These are phyloP conservation scores for Adrianichthys oophorus DNA, from an alignment of 2,797 vertebrate species.

Conservation along the genomic window DNA sequence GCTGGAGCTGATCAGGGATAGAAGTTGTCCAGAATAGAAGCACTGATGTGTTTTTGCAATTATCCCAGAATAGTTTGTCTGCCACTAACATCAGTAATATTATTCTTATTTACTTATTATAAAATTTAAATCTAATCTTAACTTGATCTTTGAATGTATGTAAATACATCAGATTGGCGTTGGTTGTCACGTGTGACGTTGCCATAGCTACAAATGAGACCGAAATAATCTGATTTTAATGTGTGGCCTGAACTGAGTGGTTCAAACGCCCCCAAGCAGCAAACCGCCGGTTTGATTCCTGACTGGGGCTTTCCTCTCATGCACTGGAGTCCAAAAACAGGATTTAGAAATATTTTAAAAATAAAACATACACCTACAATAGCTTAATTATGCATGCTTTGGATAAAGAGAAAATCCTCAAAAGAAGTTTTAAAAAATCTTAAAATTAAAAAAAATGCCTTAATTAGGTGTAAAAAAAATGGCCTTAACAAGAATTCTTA, in stretches of 20 bases:
- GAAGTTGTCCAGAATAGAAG: slow-evolving; percentile 47
- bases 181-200: neutral
- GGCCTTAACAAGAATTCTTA: no score
- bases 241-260: neutral
- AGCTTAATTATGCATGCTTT: no score
- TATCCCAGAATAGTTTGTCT: neutral
- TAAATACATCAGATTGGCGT: neutral
- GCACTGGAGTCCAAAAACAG: neutral
- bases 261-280: slow-evolving; percentile 3
- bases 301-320: neutral
- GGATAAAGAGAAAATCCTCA: no score
- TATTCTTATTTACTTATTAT: slow-evolving; percentile 7
- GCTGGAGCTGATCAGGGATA: slow-evolving; percentile 62
- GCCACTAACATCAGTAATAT: neutral
- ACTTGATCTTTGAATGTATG: no score
- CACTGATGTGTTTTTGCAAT: slow-evolving; percentile 28
- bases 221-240: neutral
- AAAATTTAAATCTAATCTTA: slow-evolving; percentile 8
- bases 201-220: slow-evolving; percentile 2
- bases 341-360: no score
- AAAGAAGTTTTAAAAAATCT: no score
- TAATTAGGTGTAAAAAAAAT: no score
- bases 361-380: neutral
- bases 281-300: neutral
- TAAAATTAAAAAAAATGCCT: no score